phyloP scores from a whole-genome alignment of 2,797 vertebrate species.

The Anas capensis region DNA sequence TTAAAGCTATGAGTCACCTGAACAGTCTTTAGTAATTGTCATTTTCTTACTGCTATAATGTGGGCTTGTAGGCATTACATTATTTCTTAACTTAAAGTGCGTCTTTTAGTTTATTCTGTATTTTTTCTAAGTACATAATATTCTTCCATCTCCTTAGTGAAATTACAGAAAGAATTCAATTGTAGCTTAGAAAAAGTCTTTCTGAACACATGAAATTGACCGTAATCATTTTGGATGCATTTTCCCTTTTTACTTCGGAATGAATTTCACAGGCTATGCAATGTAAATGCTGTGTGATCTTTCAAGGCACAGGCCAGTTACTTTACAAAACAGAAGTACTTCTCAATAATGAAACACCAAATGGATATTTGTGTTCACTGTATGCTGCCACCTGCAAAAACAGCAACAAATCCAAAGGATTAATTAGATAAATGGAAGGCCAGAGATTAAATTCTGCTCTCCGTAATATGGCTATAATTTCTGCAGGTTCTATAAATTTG shows the following conservation, averaged over 20 bases:
- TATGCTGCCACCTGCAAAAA: not conserved
- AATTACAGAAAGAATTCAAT: slow-evolving; percentile 39
- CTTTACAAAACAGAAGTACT: not conserved
- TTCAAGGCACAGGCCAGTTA: not conserved
- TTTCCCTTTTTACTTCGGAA: slow-evolving; percentile 20
- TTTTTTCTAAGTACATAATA: slow-evolving; percentile 3
- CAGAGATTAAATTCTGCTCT: not conserved
- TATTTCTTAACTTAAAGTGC: slow-evolving; percentile 1
- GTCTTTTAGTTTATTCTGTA: slow-evolving; percentile 17
- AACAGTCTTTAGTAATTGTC: slow-evolving; percentile 15
- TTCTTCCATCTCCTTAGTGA: not conserved
- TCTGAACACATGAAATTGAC: slow-evolving; percentile 19
- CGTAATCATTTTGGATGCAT: slow-evolving; percentile 19
- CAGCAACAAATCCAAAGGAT: not conserved
- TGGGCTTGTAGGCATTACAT: not conserved
- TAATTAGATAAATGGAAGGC: not conserved
- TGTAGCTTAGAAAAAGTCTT: not conserved
- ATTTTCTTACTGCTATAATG: slow-evolving; percentile 29
- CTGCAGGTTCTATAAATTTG: not conserved
- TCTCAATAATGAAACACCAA: not conserved
- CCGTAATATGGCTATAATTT: not conserved
- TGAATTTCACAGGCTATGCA: not conserved
- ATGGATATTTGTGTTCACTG: not conserved
- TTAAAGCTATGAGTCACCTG: slow-evolving; percentile 50
- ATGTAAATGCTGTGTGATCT: not conserved